phyloP scores from a whole-genome alignment of 2,797 vertebrate species.

The Graptemys geographica region DNA sequence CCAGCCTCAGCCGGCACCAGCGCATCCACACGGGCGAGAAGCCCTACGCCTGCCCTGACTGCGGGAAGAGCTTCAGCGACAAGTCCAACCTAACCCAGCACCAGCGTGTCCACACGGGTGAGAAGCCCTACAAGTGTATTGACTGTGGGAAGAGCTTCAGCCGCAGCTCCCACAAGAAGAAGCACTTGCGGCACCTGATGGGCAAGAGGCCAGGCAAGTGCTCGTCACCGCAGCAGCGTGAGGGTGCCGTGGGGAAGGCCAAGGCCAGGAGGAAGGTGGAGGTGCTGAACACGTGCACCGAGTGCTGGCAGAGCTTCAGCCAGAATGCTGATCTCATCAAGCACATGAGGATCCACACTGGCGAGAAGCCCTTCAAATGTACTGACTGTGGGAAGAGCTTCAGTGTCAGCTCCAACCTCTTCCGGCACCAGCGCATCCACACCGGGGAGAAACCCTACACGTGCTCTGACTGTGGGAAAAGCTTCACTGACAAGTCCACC shows the following conservation, averaged over 20 bases:
- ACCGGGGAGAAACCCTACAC: conserved; percentile 37
- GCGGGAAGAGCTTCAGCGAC: not conserved
- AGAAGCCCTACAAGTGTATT: not conserved
- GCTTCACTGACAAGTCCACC: conserved; percentile 71
- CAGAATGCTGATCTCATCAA: not conserved
- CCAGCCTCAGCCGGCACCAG: conserved; percentile 33
- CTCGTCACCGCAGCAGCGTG: not conserved
- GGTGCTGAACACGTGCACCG: not conserved
- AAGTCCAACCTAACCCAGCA: not conserved
- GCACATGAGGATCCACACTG: not conserved
- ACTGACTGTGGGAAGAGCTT: not conserved
- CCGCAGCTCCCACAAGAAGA: not conserved
- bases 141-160: not conserved
- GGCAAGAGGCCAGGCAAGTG: not conserved
- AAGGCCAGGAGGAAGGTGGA: not conserved
- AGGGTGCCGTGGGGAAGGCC: not conserved
- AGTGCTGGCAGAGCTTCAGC: conserved; percentile 3
- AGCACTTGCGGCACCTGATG: not conserved
- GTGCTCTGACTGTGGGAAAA: conserved; percentile 68
- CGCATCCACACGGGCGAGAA: not conserved
- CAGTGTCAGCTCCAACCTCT: conserved; percentile 9
- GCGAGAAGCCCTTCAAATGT: not conserved
- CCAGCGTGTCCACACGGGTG: not conserved
- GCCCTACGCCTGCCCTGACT: not conserved
- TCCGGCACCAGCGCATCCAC: not conserved